phyloP scores from a whole-genome alignment of 2,797 vertebrate species.

The Mastacembelus armatus region DNA sequence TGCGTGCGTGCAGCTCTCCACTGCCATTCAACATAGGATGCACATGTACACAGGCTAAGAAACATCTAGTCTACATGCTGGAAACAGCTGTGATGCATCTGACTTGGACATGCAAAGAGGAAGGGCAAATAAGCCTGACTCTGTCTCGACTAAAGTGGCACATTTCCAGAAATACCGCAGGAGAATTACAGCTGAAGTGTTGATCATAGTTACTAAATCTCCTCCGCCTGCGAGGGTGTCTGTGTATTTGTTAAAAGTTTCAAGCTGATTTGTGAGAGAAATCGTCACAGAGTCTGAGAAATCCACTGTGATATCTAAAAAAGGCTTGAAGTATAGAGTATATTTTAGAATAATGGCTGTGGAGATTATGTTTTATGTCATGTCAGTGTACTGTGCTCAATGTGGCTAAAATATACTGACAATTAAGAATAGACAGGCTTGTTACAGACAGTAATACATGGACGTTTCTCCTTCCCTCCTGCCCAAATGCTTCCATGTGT shows the following conservation, averaged over 20 bases:
- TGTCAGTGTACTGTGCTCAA: constrained; percentile 23
- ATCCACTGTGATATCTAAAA: constrained; percentile 26
- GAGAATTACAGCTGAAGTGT: constrained; percentile 44
- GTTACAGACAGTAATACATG: constrained; percentile 18
- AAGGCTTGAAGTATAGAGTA: constrained; percentile 8
- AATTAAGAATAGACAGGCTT: constrained; percentile 19
- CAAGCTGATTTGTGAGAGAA: constrained; percentile 50
- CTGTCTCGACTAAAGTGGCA: constrained; percentile 33
- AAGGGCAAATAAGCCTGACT: constrained; percentile 42
- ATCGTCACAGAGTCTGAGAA: constrained; percentile 44
- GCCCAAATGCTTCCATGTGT: constrained; percentile 14
- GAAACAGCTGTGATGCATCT: constrained; percentile 35
- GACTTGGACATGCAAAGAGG: constrained; percentile 24
- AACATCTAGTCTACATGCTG: constrained; percentile 3
- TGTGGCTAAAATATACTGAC: constrained; percentile 28
- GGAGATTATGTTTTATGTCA: constrained; percentile 24
- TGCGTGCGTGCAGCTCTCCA: constrained; percentile 3
- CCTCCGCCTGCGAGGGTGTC: constrained; percentile 21
- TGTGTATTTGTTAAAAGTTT: constrained; percentile 22
- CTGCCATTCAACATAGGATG: constrained; percentile 6
- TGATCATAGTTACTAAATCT: constrained; percentile 58
- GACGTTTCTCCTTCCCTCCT: not conserved
- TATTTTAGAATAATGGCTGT: constrained; percentile 40
- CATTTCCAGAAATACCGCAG: constrained; percentile 60
- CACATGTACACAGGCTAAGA: not conserved